Conservation (phyloP, 2,113 vertebrate species). For the Chitala chitala region DNA sequence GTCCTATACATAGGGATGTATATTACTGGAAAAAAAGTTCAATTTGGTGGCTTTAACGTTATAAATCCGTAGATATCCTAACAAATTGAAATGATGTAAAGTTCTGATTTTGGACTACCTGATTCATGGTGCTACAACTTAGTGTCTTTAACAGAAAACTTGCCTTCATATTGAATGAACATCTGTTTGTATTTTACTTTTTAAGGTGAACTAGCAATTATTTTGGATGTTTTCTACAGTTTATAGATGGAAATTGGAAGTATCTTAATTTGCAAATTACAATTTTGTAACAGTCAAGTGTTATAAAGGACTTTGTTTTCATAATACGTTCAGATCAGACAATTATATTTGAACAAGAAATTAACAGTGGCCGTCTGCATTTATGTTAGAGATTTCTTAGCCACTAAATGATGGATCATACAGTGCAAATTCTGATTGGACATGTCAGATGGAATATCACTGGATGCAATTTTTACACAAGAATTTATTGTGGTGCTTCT, state of each 20-base stretch:
- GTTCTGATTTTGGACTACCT: conserved; percentile 78
- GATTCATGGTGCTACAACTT: conserved; percentile 83
- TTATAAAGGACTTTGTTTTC: conserved; percentile 79
- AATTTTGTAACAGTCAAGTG: conserved; percentile 62
- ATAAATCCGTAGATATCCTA: conserved; percentile 55
- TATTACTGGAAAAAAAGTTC: conserved; percentile 78
- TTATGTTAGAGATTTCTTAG: conserved; percentile 42
- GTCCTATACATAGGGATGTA: conserved; percentile 61
- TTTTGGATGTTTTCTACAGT: conserved; percentile 55
- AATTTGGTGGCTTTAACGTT: conserved; percentile 56
- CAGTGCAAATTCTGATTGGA: conserved; percentile 46
- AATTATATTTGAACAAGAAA: conserved; percentile 63
- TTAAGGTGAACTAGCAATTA: conserved; percentile 37
- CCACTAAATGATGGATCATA: conserved; percentile 55
- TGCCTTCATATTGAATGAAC: conserved; percentile 66
- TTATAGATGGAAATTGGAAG: conserved; percentile 54
- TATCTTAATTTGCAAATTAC: conserved; percentile 49
- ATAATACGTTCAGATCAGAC: conserved; percentile 59
- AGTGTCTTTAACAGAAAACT: conserved; percentile 65
- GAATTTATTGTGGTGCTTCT: conserved; percentile 77
- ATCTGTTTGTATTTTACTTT: conserved; percentile 39
- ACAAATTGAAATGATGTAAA: conserved; percentile 52
- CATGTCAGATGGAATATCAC: conserved; percentile 53
- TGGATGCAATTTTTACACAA: conserved; percentile 63
- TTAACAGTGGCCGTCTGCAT: conserved; percentile 29